phyloP scores from a whole-genome alignment of 2,797 vertebrate genomes.

The Melanotaenia pygmaea region DNA sequence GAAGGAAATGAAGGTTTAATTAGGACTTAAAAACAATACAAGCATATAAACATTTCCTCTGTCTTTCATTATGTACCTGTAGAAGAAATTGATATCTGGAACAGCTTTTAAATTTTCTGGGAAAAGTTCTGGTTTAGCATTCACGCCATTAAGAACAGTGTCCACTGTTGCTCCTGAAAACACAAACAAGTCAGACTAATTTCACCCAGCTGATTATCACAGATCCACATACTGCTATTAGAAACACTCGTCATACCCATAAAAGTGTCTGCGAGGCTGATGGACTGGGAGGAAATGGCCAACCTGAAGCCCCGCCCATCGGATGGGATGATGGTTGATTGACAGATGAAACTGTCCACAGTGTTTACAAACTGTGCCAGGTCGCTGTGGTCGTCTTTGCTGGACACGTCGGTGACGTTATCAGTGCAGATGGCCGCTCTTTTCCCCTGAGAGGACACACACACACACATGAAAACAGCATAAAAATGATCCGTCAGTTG shows the following conservation, averaged over 20 bases:
- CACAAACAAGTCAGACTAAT: neutral
- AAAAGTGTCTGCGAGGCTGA: conserved; percentile 93
- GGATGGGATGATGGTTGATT: conserved; percentile 95
- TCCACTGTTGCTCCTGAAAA: conserved; percentile 89
- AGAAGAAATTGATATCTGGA: conserved; percentile 96
- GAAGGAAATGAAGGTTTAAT: neutral
- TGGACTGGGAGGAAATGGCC: conserved; percentile 93
- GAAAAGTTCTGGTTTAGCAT: conserved; percentile 86
- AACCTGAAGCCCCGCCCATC: conserved; percentile 94
- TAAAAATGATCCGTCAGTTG: conserved; percentile 5
- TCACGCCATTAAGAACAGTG: conserved; percentile 83
- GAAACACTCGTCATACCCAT: conserved; percentile 79
- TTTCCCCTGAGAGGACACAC: conserved; percentile 81
- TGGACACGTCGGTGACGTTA: conserved; percentile 93
- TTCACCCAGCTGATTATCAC: accelerated
- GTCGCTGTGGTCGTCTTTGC: conserved; percentile 86
- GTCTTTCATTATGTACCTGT: conserved; percentile 81
- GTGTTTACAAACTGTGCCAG: conserved; percentile 86
- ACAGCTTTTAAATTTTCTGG: conserved; percentile 78
- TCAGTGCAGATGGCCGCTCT: conserved; percentile 89
- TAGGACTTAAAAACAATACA: neutral
- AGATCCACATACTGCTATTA: accelerated
- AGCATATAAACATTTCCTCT: neutral
- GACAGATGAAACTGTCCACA: conserved; percentile 93
- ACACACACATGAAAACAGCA: neutral